Evolutionary conservation across 2,113 vertebrate species (phyloP), one percentile per base, ranked within the genome.

Genomic region (Boulengerochromis microlepis): DNA sequence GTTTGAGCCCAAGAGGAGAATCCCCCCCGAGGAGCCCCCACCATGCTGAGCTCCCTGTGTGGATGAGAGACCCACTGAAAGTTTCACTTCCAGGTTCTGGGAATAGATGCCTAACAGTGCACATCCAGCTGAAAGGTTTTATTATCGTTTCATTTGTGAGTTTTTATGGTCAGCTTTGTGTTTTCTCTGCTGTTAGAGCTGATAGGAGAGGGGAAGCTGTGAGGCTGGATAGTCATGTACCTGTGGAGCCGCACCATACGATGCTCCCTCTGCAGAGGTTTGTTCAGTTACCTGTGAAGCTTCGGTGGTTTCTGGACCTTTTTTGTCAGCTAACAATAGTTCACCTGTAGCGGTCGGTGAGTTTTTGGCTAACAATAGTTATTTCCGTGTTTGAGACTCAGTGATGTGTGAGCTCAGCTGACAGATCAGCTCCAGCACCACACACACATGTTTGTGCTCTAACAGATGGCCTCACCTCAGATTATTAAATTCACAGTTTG

Each of bases 361-460:
- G 57, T 6, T 61, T 31, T 61, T 61, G 4, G 29, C 57, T 19
- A 61, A 61, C 57, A 10, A 4, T 18, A 61, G 29, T 61, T 61
- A 33, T 61, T 29, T 59, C 15, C 5, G 6, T 6, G 29, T 33
- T 19, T 61, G 26, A 61, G 0, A 31, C 15, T 13, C 24, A 8
- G 24, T 15, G 24, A 29, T 57, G 12, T n/a, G 7, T 59, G 24
- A 8, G 13, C 15, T 19, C 24, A 76, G 29, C n/a, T 83, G 50
- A 40, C n/a, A 64, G 2, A 56, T 54, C 54, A 61, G n/a, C 50
- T 85, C 4, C 57, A 85, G n/a, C 45, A 38, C 64, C 57, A 78
- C 16, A 22, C 35, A 80, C 83, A 86, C 71, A 45, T 0, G 47
- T 91, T 86, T 82, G 45, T 50, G 15, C 15, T 45, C 35, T 61